phyloP scores from a whole-genome alignment of 2,113 vertebrate genomes.

The Chaetodon trifascialis region DNA sequence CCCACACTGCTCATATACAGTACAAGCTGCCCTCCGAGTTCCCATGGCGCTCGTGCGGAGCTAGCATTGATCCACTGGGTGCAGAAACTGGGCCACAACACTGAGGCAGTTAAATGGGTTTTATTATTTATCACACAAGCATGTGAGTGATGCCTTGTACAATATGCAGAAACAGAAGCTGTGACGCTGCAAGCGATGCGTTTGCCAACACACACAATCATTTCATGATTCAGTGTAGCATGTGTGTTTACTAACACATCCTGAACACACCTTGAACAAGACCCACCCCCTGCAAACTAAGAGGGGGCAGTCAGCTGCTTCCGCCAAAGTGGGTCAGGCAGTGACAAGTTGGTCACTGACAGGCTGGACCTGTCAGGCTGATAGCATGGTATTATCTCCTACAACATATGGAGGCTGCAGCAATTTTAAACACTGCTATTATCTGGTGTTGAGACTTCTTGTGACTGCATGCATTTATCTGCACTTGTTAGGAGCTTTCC shows the following conservation, averaged over 20 bases:
- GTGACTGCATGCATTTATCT: slow-evolving; percentile 20
- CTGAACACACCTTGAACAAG: slow-evolving; percentile 2
- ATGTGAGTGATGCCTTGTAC: slow-evolving; percentile 15
- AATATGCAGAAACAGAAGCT: slow-evolving; percentile 22
- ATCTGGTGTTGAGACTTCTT: slow-evolving; percentile 24
- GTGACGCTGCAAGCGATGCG: neutral
- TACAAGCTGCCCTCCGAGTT: slow-evolving; percentile 49
- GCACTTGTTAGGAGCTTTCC: slow-evolving; percentile 12
- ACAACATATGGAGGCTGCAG: slow-evolving; percentile 14
- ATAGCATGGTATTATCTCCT: slow-evolving; percentile 41
- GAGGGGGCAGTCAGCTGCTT: slow-evolving; percentile 21
- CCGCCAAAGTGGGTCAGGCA: slow-evolving; percentile 37
- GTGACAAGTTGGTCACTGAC: slow-evolving; percentile 14
- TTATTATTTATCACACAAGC: slow-evolving; percentile 10
- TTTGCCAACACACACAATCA: slow-evolving; percentile 5
- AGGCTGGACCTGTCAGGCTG: slow-evolving; percentile 16
- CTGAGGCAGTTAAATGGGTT: slow-evolving; percentile 17
- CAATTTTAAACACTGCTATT: slow-evolving; percentile 40
- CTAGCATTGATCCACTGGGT: slow-evolving; percentile 45
- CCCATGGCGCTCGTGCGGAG: slow-evolving; percentile 60
- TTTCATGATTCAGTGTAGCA: neutral
- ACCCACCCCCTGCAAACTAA: neutral
- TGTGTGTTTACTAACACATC: slow-evolving; percentile 53
- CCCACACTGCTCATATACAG: slow-evolving; percentile 24
- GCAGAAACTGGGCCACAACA: slow-evolving; percentile 59